Evolutionary conservation across 2,113 vertebrate species (phyloP).

Genomic region (Cyrtonyx montezumae): DNA sequence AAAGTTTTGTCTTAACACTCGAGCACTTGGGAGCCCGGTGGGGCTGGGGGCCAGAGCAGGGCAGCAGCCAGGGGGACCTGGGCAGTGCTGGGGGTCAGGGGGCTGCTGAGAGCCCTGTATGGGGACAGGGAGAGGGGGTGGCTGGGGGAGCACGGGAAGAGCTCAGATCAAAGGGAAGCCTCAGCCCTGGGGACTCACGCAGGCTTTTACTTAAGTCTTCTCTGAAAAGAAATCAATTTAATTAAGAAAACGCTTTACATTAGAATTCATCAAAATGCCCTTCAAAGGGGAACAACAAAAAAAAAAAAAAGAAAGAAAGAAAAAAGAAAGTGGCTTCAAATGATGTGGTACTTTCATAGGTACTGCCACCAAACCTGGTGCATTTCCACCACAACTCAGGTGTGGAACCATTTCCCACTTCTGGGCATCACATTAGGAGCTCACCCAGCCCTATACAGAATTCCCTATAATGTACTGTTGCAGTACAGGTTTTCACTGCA

Average conservation of each 20-base stretch:
- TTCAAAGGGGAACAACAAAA: neutral
- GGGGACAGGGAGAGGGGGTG: neutral
- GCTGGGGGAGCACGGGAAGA: neutral
- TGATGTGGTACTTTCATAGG: neutral
- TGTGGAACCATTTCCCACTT: neutral
- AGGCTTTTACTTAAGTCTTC: slow-evolving; percentile 25
- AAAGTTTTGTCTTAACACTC: slow-evolving; percentile 61
- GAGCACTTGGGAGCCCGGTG: neutral
- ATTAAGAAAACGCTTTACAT: slow-evolving; percentile 61
- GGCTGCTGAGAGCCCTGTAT: neutral
- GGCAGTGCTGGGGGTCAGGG: neutral
- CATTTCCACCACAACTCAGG: neutral
- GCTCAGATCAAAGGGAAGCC: slow-evolving; percentile 23
- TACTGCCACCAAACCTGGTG: neutral
- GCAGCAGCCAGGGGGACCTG: no score
- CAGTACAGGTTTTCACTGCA: neutral
- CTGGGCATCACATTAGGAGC: neutral
- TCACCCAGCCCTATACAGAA: neutral
- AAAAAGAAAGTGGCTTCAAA: neutral
- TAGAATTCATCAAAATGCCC: slow-evolving; percentile 42
- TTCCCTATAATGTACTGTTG: rapidly evolving
- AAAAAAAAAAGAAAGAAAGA: neutral
- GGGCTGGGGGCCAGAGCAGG: neutral
- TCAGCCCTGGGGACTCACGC: neutral
- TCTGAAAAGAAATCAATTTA: slow-evolving; percentile 53